Conservation (phyloP, 2,888 invertebrate species). For the Orthosia incerta region DNA sequence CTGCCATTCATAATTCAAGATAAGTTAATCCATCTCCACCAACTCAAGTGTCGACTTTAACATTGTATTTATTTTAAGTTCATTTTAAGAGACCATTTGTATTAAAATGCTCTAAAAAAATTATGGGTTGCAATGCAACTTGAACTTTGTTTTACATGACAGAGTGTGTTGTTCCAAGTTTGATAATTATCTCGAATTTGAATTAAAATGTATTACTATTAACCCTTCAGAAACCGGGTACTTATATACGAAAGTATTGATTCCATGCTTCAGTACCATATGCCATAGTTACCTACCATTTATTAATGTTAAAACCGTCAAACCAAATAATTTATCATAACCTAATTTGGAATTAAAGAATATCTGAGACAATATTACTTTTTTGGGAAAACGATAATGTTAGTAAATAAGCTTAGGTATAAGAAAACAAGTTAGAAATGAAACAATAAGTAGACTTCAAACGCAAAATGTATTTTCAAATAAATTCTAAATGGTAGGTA, state of each 20-base stretch:
- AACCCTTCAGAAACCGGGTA: neutral
- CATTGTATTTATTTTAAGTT: too few species aligned
- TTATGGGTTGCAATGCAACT: too few species aligned
- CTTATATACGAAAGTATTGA: neutral
- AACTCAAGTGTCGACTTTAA: too few species aligned
- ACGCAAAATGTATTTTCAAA: constrained; percentile 39
- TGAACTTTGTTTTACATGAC: too few species aligned
- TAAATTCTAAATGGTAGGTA: constrained; percentile 13
- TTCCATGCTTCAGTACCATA: too few species aligned
- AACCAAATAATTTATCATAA: constrained; percentile 1
- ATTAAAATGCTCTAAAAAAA: too few species aligned
- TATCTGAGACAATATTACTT: neutral
- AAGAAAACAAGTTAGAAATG: constrained; percentile 13
- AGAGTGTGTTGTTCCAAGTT: too few species aligned
- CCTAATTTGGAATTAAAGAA: constrained; percentile 8
- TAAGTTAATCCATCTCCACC: too few species aligned
- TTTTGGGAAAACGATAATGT: neutral
- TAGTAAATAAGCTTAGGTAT: neutral
- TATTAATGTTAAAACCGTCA: neutral
- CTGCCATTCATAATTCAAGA: too few species aligned
- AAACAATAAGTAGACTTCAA: constrained; percentile 29
- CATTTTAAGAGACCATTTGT: too few species aligned
- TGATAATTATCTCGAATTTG: too few species aligned
- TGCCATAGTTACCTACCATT: neutral
- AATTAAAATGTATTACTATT: too few species aligned